Evolutionary conservation across 2,888 invertebrate genomes (phyloP).

Genomic region (Amphipoea oculea): DNA sequence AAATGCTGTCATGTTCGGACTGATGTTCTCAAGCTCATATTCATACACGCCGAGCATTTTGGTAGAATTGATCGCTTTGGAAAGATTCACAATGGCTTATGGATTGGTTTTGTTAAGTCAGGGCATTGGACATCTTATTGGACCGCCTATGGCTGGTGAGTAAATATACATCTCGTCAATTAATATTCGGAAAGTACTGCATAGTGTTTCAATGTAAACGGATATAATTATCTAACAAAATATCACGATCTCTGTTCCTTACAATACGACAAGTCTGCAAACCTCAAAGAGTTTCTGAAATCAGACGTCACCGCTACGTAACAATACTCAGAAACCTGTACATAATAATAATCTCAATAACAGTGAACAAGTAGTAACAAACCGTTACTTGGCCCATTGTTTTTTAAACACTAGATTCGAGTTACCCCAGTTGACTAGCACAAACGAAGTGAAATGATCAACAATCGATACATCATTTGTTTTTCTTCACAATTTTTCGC

Average conservation of each 20-base stretch:
- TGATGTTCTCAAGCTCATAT: conserved; percentile 97
- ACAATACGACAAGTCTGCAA: not conserved
- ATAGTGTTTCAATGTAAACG: not conserved
- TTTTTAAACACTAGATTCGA: conserved; percentile 42
- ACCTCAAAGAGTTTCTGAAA: not conserved
- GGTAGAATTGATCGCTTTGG: conserved; percentile 96
- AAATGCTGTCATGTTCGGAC: conserved; percentile 94
- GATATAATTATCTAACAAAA: not conserved
- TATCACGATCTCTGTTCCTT: not conserved
- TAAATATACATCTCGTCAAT: conserved; percentile 26
- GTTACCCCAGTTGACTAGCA: conserved; percentile 12
- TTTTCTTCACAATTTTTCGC: not conserved
- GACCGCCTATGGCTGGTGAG: conserved; percentile 97
- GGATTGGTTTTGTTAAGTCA: conserved; percentile 97
- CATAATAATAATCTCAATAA: conserved; percentile 32
- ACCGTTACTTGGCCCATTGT: conserved; percentile 31
- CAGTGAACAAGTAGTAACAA: conserved; percentile 19
- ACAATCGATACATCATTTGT: conserved; percentile 18
- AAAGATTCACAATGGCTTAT: conserved; percentile 98
- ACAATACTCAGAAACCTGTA: conserved; percentile 2
- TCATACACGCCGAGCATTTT: conserved; percentile 97
- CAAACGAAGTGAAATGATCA: conserved; percentile 15
- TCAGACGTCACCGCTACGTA: not conserved
- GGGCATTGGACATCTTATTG: conserved; percentile 97
- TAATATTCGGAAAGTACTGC: not conserved